Conservation (phyloP, 37 sponge, comb jelly and placozoan genomes). For the Spongilla lacustris region DNA sequence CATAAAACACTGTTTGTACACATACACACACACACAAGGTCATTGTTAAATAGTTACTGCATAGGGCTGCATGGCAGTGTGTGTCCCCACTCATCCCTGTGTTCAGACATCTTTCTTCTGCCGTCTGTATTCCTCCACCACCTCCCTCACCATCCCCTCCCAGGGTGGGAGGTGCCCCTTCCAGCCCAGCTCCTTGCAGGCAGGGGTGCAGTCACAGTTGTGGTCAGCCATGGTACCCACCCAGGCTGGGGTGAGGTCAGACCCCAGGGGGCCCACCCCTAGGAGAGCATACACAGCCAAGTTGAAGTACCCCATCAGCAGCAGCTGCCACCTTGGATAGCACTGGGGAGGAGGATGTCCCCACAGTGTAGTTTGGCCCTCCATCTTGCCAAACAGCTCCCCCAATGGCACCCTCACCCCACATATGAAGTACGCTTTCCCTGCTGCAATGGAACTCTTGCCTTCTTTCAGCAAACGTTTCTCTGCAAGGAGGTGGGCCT, state of each 20-base stretch:
- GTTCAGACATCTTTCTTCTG: constrained; percentile 6
- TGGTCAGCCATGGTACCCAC: background rate
- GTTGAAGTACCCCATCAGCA: constrained; percentile 28
- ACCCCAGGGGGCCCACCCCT: constrained; percentile 1
- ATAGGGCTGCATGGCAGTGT: too few relatives aligned
- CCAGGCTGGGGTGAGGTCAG: background rate
- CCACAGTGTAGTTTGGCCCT: background rate
- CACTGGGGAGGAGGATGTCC: background rate
- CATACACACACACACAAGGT: too few relatives aligned
- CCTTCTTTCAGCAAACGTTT: constrained; percentile 34
- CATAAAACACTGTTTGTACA: too few relatives aligned
- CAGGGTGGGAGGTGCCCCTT: background rate
- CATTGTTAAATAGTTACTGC: too few relatives aligned
- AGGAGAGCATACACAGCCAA: constrained; percentile 12
- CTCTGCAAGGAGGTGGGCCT: constrained; percentile 52
- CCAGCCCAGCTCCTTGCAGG: constrained; percentile 54
- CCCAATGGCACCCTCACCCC: background rate
- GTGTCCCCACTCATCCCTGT: too few relatives aligned
- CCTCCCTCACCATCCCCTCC: constrained; percentile 21
- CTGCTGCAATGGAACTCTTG: constrained; percentile 5
- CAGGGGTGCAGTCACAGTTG: constrained; percentile 19
- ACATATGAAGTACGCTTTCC: constrained; percentile 43
- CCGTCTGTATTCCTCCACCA: constrained; percentile 14
- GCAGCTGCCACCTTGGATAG: constrained; percentile 19
- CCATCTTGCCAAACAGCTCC: constrained; percentile 12